Evolutionary conservation across 2,113 vertebrate species (phyloP).

Genomic region (Tretioscincus oriximinensis): DNA sequence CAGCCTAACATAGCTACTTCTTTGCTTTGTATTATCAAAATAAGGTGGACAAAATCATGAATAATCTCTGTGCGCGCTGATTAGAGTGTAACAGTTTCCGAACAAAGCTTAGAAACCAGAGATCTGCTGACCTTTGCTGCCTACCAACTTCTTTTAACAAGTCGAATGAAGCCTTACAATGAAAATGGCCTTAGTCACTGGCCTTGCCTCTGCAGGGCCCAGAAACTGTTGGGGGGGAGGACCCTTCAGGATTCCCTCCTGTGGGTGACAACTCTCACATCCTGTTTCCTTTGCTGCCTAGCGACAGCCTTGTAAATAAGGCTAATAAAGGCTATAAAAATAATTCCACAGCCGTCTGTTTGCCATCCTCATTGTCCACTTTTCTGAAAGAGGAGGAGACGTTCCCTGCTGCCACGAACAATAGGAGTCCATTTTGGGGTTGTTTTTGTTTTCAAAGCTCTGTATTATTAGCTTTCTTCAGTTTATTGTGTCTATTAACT

Average conservation of each 20-base stretch:
- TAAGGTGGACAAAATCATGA: too few species aligned
- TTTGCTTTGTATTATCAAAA: not conserved
- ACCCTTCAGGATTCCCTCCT: slow-evolving; percentile 4
- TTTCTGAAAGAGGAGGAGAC: not conserved
- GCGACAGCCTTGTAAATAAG: slow-evolving; percentile 4
- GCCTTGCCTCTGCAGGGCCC: not conserved
- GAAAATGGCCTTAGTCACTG: too few species aligned
- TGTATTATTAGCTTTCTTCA: not conserved
- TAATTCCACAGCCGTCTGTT: not conserved
- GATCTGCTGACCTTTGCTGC: too few species aligned
- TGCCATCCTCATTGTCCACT: not conserved
- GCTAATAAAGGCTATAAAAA: not conserved
- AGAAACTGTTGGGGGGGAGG: not conserved
- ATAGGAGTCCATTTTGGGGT: not conserved
- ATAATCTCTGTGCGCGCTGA: too few species aligned
- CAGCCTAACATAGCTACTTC: too few species aligned
- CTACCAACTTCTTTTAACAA: too few species aligned
- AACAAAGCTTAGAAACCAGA: too few species aligned
- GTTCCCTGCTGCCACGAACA: not conserved
- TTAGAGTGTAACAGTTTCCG: too few species aligned
- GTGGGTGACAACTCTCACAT: not conserved
- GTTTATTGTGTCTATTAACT: not conserved
- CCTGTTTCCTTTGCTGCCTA: slow-evolving; percentile 30
- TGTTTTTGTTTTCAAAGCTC: not conserved
- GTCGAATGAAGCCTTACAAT: too few species aligned